Base-by-base conservation (phyloP, 2,113 vertebrate genomes). In the Phoxinus phoxinus region DNA sequence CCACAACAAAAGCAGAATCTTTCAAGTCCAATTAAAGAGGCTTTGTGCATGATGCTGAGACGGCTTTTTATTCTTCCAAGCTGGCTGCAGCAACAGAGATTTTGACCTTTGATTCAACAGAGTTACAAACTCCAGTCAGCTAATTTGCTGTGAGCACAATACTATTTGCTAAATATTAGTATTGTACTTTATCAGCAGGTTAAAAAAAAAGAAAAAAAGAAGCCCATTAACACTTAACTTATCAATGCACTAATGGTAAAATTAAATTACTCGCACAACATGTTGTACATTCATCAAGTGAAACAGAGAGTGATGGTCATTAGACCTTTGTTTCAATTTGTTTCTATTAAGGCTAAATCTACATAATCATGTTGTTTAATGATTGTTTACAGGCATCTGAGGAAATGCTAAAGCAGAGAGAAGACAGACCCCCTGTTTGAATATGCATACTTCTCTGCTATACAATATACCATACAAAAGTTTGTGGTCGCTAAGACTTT, bases 1-100 rank as follows among this genome's bases (percentile, higher is more conserved):
- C 79, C 88, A 87, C 88, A 90, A 91, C 88, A 89, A 88, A 89
- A 89, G 79, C 61, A 86, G 78, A 23, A 84, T 88, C 76, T 87
- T 90, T 86, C 89, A 88, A 90, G 59, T 25, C 59, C 88, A 92
- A 89, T 91, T 74, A 88, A 91, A 90, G 84, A 80, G 25, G 63
- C 51, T 85, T 79, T 4, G 53, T 84, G 76, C 51, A 76, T 73
- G 81, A 87, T 35, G 58, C 78, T 73, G 77, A 77, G 81, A 67
- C 25, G 53, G 63, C 30, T 32, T 67, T 69, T 41, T 91, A 91
- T 89, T 91, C 72, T 69, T 87, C 88, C 85, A 89, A 92, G 90
- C 87, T 87, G 86, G 67, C 53, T 58, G 84, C 67, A 63, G 37
- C 56, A 41, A 90, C 46, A 75, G 25, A 94, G 91, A 83, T 87